Conservation (phyloP, 1,140 invertebrate species). For the Pentalonia nigronervosa region DNA sequence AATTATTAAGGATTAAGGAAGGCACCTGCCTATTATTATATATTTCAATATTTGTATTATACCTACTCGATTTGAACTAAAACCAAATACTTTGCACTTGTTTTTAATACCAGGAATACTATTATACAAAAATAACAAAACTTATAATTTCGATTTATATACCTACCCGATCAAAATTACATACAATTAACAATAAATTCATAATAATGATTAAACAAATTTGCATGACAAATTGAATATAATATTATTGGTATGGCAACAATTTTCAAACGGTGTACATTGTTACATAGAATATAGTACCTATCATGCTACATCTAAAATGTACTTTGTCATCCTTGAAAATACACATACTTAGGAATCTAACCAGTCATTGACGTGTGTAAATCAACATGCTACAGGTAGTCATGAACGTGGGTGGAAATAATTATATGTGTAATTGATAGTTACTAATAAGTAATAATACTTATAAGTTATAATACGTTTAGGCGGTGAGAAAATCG, state of each 20-base stretch:
- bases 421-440: neutral
- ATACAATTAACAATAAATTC: neutral
- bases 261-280: neutral
- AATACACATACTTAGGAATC: neutral
- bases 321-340: slow-evolving; percentile 11
- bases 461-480: neutral
- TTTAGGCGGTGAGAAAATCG: neutral
- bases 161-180: neutral
- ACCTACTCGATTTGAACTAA: neutral
- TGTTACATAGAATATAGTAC: neutral
- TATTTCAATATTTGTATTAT: neutral
- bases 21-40: too few relatives aligned
- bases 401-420: neutral
- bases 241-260: neutral
- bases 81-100: neutral
- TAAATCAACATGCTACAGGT: neutral
- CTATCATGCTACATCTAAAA: neutral
- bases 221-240: neutral
- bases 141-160: neutral
- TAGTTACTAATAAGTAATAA: neutral
- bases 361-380: neutral
- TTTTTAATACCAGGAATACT: neutral
- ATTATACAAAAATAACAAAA: neutral
- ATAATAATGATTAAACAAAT: neutral
- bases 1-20: neutral